Base-by-base conservation (phyloP, 1,140 invertebrate species). In the Oscheius sp. region DNA sequence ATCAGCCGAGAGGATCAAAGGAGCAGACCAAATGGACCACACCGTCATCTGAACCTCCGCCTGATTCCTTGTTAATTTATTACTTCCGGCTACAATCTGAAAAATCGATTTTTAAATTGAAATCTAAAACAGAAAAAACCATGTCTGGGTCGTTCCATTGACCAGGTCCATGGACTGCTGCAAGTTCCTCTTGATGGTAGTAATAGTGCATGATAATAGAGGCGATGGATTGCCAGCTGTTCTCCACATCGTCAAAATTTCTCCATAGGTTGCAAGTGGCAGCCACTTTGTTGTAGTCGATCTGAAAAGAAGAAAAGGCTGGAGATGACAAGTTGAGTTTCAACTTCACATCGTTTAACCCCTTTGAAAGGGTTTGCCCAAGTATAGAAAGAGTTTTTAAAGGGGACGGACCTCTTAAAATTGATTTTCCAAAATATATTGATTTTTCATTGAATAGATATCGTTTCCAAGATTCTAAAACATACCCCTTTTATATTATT, bases 91-190 rank as follows among this genome's bases (percentile, higher is more conserved):
- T 76, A 97, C 93, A 76, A 97, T 87, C 92, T 93, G 85, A 36
- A 89, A n/a, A n/a, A n/a, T n/a, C 88, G 42, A 20, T 36, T 18
- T 34, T 73, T 66, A 4, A 75, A 26, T 7, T 23, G 7, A 23
- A 13, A 55, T 7, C 49, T 23, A 23, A 46, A 29, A n/a, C 55
- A 36, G 79, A 84, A 94, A n/a, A n/a, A n/a, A n/a, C 92, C 95
- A 96, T 96, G 82, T 97, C 95, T 10, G 95, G 95, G 87, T 98
- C 95, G 85, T 97, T 97, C 93, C 93, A 98, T 78, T 93, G 92
- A 13, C 95, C 94, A 2, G 94, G 95, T 18, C 93, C 95, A 52
- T 94, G 93, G 84, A 92, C 91, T 26, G 91, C 90, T 31, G 92
- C 91, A 77, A 97, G 91, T 13, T 88, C 86, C 82, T 95, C 93